phyloP scores from a whole-genome alignment of 1,140 invertebrate genomes.

The Metopolophium dirhodum region DNA sequence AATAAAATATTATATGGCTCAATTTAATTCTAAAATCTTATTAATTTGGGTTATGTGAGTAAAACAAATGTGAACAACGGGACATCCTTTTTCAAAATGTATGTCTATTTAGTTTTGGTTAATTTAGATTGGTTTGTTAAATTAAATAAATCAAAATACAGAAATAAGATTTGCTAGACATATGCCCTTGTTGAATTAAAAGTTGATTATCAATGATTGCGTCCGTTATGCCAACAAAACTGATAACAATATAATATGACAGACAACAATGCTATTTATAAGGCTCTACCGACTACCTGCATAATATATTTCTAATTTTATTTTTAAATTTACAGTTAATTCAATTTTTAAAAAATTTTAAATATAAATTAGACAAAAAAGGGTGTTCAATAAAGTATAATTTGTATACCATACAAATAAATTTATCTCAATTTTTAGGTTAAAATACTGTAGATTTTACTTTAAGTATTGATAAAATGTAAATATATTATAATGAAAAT shows the following conservation, averaged over 20 bases:
- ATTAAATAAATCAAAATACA: not conserved
- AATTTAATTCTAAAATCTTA: not conserved
- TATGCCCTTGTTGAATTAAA: not conserved
- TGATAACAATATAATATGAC: not conserved
- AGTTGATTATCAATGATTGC: not conserved
- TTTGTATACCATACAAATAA: not conserved
- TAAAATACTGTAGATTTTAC: not conserved
- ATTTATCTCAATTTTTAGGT: not conserved
- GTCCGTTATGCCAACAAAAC: not conserved
- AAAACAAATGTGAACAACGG: not conserved
- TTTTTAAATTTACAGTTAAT: not conserved
- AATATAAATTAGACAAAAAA: not conserved
- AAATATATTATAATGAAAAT: not conserved
- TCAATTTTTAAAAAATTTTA: not conserved
- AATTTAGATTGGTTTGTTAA: not conserved
- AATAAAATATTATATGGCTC: not conserved
- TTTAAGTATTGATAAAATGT: not conserved
- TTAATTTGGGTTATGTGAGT: not conserved
- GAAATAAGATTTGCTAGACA: not conserved
- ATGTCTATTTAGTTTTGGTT: not conserved
- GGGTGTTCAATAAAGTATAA: not conserved
- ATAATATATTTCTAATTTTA: not conserved
- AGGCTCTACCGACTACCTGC: not conserved
- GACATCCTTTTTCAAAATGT: not conserved
- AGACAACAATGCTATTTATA: not conserved